Conservation (phyloP, 1,140 invertebrate genomes). For the Tachypleus tridentatus region DNA sequence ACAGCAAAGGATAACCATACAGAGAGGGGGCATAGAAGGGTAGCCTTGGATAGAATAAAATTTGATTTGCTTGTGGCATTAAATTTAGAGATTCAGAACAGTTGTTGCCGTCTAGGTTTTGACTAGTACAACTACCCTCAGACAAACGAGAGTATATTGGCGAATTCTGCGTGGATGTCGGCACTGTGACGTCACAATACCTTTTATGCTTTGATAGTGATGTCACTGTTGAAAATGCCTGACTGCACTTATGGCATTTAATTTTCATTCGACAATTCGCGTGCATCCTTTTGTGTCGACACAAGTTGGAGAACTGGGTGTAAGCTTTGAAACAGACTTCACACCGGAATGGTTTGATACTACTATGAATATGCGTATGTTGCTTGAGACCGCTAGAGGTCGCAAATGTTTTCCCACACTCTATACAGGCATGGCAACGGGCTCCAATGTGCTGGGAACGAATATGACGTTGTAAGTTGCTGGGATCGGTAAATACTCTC, state of each 20-base stretch:
- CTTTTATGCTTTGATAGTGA: constrained; percentile 47
- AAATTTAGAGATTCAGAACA: too few relatives aligned
- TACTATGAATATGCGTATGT: constrained; percentile 98
- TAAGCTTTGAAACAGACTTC: constrained; percentile 74
- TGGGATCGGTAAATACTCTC: constrained; percentile 73
- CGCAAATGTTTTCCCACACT: constrained; percentile 97
- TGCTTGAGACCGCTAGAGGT: constrained; percentile 96
- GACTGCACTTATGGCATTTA: constrained; percentile 82
- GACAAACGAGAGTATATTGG: not conserved
- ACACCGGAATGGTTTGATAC: constrained; percentile 94
- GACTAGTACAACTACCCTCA: not conserved
- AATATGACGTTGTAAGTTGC: constrained; percentile 91
- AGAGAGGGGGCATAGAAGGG: constrained; percentile 47
- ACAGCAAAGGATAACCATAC: constrained; percentile 34
- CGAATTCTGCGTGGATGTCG: constrained; percentile 33
- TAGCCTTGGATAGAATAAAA: constrained; percentile 48
- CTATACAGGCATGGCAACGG: constrained; percentile 78
- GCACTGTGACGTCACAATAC: constrained; percentile 41
- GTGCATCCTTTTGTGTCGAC: constrained; percentile 98
- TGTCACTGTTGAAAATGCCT: constrained; percentile 77
- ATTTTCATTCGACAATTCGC: constrained; percentile 67
- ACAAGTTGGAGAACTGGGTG: constrained; percentile 99
- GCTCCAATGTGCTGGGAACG: constrained; percentile 53
- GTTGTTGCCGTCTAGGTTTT: too few relatives aligned
- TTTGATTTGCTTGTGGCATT: constrained; percentile 43